Percentiles rank a stretch among this genome's conserved stretches.
Conservation (phyloP, 2,797 vertebrate species). For the Acipenser oxyrinchus region DNA sequence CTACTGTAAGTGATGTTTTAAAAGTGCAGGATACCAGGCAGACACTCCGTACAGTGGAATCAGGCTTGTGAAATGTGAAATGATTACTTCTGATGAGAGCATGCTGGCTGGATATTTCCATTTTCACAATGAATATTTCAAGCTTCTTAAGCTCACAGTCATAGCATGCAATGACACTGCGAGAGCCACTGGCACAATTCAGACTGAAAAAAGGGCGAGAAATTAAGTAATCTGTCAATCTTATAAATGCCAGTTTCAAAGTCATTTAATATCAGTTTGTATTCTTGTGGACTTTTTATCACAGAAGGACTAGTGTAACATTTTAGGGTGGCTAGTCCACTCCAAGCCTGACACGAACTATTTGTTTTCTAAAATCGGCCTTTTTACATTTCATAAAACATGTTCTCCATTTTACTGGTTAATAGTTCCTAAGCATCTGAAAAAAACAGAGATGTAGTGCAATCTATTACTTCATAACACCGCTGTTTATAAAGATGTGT, state of each 20-base stretch:
- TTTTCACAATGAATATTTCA: neutral
- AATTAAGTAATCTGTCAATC: slow-evolving; percentile 1
- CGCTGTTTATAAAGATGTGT: too few relatives aligned
- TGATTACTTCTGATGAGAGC: neutral
- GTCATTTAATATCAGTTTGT: neutral
- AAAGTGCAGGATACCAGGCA: too few relatives aligned
- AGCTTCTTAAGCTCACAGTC: neutral
- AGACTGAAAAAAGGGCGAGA: neutral
- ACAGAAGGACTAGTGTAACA: neutral
- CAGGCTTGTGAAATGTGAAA: neutral
- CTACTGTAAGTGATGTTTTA: too few relatives aligned
- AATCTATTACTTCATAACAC: too few relatives aligned
- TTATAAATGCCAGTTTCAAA: neutral
- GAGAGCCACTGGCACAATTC: neutral
- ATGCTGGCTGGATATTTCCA: neutral
- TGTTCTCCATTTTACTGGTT: too few relatives aligned
- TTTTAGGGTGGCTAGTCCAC: too few relatives aligned
- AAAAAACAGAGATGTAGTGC: too few relatives aligned
- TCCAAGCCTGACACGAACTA: too few relatives aligned
- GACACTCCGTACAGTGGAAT: too few relatives aligned
- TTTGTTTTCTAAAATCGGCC: too few relatives aligned
- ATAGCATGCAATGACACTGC: neutral
- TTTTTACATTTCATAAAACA: too few relatives aligned
- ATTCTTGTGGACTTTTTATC: neutral
- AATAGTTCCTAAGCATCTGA: too few relatives aligned